Base-by-base conservation (phyloP, 2,888 invertebrate species). In the Drosophila dives region DNA sequence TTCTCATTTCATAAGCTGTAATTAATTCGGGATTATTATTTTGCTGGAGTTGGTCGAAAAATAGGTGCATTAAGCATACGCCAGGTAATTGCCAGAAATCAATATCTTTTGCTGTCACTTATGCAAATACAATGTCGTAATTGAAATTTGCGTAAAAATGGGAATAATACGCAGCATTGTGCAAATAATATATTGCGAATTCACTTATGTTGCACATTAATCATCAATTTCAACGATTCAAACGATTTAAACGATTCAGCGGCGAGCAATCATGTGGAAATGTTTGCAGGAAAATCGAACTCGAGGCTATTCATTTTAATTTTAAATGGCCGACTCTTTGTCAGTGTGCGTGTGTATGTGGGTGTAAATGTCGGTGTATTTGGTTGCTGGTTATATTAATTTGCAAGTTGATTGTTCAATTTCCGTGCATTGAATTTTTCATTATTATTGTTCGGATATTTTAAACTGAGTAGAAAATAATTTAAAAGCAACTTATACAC, bases 271-370 rank as follows among this genome's bases (percentile, higher is more conserved):
- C 70, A 81, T 70, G 76, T 78, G 90, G 67, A 88, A 90, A 77
- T 72, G 55, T 75, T 69, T 75, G 75, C 72, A 68, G 74, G 67
- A 64, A 75, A 75, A 82, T 72, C 74, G 69, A 62, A 59, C 60
- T 72, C 68, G 64, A 34, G 45, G 72, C 58, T 74, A 88, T 90
- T 88, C 77, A 90, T 88, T 80, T 85, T 71, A 67, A 78, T 82
- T 82, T 89, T 55, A 48, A 77, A 72, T 51, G 50, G 48, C 29
- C 40, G 32, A 23, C 48, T 11, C 40, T 40, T n/a, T 42, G 56
- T 42, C 12, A 29, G 5, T 23, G 36, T 56, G 32, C 59, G 17
- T 62, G 53, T n/a, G 7, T 32, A 45, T 45, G n/a, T 38, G 29
- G 50, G 53, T 68, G 15, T 45, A 58, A 40, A 34, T 50, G 48